Conservation (phyloP, 2,888 invertebrate species). For the Tipula lateralis region DNA sequence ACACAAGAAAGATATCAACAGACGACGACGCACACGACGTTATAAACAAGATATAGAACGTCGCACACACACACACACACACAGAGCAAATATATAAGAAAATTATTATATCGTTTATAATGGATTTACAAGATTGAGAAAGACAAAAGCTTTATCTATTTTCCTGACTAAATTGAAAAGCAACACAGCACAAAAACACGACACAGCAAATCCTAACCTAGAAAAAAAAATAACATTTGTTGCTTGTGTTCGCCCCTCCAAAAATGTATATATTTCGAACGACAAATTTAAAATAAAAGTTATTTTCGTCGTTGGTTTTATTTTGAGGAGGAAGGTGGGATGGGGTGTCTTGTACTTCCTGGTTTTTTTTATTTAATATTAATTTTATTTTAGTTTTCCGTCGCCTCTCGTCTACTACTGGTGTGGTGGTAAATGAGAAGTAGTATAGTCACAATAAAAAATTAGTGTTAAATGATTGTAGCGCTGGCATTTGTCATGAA, state of each 20-base stretch:
- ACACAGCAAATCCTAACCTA: not conserved
- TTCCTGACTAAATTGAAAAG: conserved; percentile 4
- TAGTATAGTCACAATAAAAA: not conserved
- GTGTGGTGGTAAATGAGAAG: not conserved
- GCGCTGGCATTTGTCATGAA: not conserved
- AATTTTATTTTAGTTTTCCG: not conserved
- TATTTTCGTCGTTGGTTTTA: not conserved
- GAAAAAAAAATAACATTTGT: not conserved
- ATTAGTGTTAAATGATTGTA: not conserved
- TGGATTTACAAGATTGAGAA: conserved; percentile 19
- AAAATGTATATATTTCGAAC: not conserved
- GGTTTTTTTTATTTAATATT: not conserved
- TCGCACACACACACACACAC: not conserved
- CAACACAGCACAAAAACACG: not conserved
- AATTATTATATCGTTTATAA: conserved; percentile 19
- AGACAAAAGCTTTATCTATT: conserved; percentile 9
- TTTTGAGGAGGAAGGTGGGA: not conserved
- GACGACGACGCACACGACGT: not conserved
- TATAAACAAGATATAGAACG: not conserved
- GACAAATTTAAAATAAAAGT: not conserved
- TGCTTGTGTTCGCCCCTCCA: not conserved
- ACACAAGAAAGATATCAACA: not conserved
- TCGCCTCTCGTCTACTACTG: not conserved
- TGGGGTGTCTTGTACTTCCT: not conserved
- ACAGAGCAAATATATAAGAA: not conserved